Evolutionary conservation across 2,888 invertebrate species (phyloP), one percentile per base, ranked within the genome.

Genomic region (Papilio elwesi): DNA sequence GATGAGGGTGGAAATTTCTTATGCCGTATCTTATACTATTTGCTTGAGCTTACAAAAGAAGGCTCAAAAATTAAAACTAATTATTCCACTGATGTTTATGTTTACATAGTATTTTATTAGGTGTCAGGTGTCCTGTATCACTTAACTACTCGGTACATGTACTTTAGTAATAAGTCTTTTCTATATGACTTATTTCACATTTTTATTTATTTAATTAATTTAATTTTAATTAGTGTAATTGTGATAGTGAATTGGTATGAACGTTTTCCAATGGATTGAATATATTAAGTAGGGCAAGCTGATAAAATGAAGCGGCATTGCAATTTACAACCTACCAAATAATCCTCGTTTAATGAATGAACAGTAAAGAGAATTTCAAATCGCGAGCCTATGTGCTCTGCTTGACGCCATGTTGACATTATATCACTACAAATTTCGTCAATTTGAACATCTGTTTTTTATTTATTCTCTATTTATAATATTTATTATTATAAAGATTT

Each of bases 291-390:
- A 51, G 47, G 6, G 9, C 16, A 53, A 70, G 63, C 63, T 47
- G 52, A 15, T 63, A 64, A 70, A 53, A 47, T 64, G 52, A 52
- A 43, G 53, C 47, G 47, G 70, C n/a, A 47, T 53, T 64, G 70
- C 53, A 70, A 63, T 70, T 63, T 53, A 52, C 63, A 43, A 38
- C 52, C 53, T 53, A 16, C 52, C 11, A 52, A 70, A 48, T 70
- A 70, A 64, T 53, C 63, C 47, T 26, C 16, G 47, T 63, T 63
- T 70, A 70, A 70, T 63, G 70, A 70, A 70, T 70, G 63, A 70
- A 53, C 43, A 43, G 47, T 53, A 64, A 63, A 63, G 63, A 12
- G 63, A 47, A 62, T 16, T 47, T 15, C 36, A 70, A 63, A 70
- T 63, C 49, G 43, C 36, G 15, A 7, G 47, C 6, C 63, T 52